Conservation (phyloP, 2,797 vertebrate species). For the Chaetodon trifasciatus region DNA sequence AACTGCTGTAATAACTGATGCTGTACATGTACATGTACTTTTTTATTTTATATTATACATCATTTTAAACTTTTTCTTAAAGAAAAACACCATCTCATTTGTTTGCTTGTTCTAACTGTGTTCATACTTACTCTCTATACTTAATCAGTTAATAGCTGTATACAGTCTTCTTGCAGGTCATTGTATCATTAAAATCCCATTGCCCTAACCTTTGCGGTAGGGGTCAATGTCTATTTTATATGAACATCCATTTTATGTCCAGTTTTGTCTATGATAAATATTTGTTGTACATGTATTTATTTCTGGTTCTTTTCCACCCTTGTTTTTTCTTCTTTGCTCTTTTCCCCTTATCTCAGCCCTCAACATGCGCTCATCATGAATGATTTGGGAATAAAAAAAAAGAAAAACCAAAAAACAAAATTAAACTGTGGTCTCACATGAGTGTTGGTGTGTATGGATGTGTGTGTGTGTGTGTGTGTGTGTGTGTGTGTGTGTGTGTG, state of each 20-base stretch:
- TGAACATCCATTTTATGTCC: neutral
- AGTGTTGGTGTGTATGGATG: neutral
- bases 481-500: neutral
- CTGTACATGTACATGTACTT: neutral
- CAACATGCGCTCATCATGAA: conserved; percentile 18
- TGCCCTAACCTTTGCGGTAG: neutral
- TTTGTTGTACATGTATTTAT: conserved; percentile 14
- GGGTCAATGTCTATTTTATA: neutral
- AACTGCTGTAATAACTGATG: neutral
- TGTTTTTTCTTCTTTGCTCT: conserved; percentile 1
- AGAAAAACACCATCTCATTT: neutral
- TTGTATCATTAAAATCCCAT: neutral
- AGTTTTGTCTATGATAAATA: conserved; percentile 20
- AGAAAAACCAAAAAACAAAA: neutral
- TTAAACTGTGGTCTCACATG: neutral
- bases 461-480: neutral
- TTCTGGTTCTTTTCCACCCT: conserved; percentile 1
- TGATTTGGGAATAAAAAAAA: conserved; percentile 18
- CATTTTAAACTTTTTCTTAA: no score
- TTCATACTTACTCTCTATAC: neutral
- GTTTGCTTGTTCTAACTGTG: neutral
- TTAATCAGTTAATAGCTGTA: neutral
- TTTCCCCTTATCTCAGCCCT: conserved; percentile 4
- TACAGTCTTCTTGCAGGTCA: neutral
- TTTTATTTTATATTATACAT: neutral